These are phyloP conservation scores for Columba guinea DNA, from an alignment of 2,797 vertebrate species.

Conservation along the genomic window DNA sequence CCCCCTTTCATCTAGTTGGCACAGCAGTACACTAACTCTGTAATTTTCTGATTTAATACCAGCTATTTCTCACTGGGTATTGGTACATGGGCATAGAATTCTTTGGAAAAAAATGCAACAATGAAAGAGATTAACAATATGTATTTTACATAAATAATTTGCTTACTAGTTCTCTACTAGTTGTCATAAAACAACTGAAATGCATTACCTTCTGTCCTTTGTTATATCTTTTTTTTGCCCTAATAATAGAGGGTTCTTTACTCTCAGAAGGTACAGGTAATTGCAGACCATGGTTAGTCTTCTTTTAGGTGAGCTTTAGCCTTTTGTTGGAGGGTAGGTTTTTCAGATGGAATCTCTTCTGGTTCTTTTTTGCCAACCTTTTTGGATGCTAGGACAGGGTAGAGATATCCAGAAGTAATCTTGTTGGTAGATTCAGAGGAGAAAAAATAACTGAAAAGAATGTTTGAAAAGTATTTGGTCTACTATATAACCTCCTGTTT, in stretches of 20 bases:
- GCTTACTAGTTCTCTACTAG: background rate
- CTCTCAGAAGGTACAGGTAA: background rate
- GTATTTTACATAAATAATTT: background rate
- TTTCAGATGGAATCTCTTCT: background rate
- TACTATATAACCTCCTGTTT: background rate
- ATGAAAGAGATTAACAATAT: background rate
- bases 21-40: background rate
- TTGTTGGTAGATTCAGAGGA: background rate
- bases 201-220: background rate
- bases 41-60: conserved; percentile 30
- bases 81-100: background rate
- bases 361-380: background rate
- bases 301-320: background rate
- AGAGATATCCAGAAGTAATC: background rate
- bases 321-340: background rate
- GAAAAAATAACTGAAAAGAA: background rate
- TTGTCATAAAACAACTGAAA: background rate
- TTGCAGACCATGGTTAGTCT: background rate
- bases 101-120: conserved; percentile 8
- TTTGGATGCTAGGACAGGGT: background rate
- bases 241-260: background rate
- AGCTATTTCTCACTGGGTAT: conserved; percentile 7
- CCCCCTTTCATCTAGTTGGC: background rate
- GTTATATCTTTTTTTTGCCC: background rate
- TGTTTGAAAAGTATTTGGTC: background rate